Evolutionary conservation across 2,113 vertebrate species (phyloP).

Genomic region (Cololabis saira): DNA sequence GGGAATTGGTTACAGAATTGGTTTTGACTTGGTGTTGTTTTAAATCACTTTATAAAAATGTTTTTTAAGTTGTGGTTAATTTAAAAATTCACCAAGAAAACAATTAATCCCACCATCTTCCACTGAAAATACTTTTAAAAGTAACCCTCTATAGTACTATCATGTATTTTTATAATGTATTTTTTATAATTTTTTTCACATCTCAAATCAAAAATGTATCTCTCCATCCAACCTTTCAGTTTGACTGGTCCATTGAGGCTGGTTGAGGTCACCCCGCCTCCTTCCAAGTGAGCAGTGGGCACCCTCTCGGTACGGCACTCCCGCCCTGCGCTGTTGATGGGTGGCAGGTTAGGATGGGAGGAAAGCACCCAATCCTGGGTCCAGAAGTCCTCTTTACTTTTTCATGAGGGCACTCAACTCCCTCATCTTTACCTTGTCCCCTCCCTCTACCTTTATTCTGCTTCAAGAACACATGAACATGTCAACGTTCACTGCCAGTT

Average conservation of each 20-base stretch:
- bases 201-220: constrained; percentile 69
- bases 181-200: constrained; percentile 58
- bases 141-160: constrained; percentile 46
- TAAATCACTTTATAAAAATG: background rate
- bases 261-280: constrained; percentile 8
- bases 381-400: constrained; percentile 74
- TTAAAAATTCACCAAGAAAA: background rate
- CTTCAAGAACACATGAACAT: too few species aligned
- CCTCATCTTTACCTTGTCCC: constrained; percentile 21
- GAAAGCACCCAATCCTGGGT: constrained; percentile 56
- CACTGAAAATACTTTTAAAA: background rate
- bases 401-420: constrained; percentile 75
- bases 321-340: constrained; percentile 8
- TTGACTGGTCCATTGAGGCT: constrained; percentile 27
- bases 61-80: background rate
- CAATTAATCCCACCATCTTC: background rate
- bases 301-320: constrained; percentile 6
- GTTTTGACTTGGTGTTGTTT: background rate
- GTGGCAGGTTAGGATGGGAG: constrained; percentile 29
- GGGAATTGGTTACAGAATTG: background rate
- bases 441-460: constrained; percentile 3
- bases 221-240: constrained; percentile 24
- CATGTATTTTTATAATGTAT: constrained; percentile 56
- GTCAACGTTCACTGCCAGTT: too few species aligned
- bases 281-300: background rate